Evolutionary conservation across 2,797 vertebrate genomes (phyloP).

Genomic region (Macropodus opercularis): DNA sequence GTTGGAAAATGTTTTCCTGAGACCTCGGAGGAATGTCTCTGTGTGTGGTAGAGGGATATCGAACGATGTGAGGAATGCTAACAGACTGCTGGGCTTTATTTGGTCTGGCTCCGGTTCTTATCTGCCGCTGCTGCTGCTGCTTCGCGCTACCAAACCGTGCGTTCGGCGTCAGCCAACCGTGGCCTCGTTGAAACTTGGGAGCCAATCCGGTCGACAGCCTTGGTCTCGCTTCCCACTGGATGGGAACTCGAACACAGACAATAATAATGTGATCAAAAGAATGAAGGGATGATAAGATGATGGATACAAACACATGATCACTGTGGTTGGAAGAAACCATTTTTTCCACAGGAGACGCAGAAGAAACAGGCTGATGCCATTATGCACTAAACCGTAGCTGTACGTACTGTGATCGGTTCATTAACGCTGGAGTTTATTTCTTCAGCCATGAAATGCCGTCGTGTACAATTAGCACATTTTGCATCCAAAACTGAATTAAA

Average conservation of each 20-base stretch:
- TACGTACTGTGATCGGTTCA: too few species aligned
- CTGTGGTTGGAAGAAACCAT: background rate
- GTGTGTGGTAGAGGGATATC: slow-evolving; percentile 58
- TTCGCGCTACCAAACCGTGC: slow-evolving; percentile 26
- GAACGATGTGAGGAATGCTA: slow-evolving; percentile 76
- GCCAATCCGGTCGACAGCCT: slow-evolving; percentile 23
- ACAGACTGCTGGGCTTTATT: slow-evolving; percentile 71
- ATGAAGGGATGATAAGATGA: slow-evolving; percentile 44
- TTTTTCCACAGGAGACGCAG: background rate
- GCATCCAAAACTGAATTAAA: too few species aligned
- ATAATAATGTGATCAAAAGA: slow-evolving; percentile 57
- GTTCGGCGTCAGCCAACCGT: slow-evolving; percentile 40
- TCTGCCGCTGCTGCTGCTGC: slow-evolving; percentile 78
- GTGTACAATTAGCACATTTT: too few species aligned
- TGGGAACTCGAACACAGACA: slow-evolving; percentile 43
- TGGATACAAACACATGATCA: slow-evolving; percentile 11
- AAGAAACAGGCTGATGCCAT: background rate
- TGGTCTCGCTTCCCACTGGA: slow-evolving; percentile 32
- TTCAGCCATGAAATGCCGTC: too few species aligned
- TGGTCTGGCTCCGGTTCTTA: slow-evolving; percentile 83
- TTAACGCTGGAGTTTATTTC: too few species aligned
- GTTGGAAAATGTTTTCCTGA: slow-evolving; percentile 7
- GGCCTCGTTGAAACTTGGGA: background rate
- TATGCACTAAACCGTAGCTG: background rate
- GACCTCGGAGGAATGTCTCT: slow-evolving; percentile 43